Evolutionary conservation across 1,140 invertebrate genomes (phyloP).

Genomic region (Dufourea novaeangliae): DNA sequence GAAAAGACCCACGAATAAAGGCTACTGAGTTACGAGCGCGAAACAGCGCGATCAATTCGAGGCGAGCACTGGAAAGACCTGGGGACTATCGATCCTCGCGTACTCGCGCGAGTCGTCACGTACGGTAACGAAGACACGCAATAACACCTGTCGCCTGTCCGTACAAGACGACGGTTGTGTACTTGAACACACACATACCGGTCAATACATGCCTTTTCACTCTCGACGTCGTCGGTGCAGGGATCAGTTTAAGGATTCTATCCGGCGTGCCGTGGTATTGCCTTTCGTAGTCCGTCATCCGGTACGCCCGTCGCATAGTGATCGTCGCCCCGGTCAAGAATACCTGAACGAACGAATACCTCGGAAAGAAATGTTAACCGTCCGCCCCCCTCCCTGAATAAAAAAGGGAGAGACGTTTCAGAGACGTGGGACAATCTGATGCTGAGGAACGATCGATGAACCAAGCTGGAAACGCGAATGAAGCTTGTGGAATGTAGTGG

Average conservation of each 20-base stretch:
- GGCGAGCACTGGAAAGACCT: not conserved
- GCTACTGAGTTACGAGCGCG: not conserved
- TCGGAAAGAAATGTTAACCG: conserved; percentile 54
- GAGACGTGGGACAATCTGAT: not conserved
- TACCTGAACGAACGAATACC: conserved; percentile 54
- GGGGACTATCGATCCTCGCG: conserved; percentile 15
- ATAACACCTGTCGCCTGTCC: conserved; percentile 57
- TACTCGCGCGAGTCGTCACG: conserved; percentile 23
- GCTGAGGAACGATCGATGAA: not conserved
- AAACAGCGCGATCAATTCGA: conserved; percentile 1
- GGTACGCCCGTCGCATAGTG: conserved; percentile 63
- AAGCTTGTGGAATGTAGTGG: not conserved
- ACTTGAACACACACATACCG: conserved; percentile 17
- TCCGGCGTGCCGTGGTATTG: conserved; percentile 58
- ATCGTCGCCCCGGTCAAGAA: conserved; percentile 55
- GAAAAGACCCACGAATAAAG: not conserved
- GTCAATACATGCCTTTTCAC: conserved; percentile 60
- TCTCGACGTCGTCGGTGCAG: conserved; percentile 47
- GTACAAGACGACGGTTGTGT: not conserved
- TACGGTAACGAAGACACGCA: conserved; percentile 34
- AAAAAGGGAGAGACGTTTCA: not conserved
- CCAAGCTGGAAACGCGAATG: not conserved
- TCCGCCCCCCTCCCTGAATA: no score
- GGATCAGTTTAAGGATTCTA: conserved; percentile 63
- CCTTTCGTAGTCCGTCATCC: conserved; percentile 64